Evolutionary conservation across 2,797 vertebrate genomes (phyloP).

Genomic region (Denticeps clupeoides): DNA sequence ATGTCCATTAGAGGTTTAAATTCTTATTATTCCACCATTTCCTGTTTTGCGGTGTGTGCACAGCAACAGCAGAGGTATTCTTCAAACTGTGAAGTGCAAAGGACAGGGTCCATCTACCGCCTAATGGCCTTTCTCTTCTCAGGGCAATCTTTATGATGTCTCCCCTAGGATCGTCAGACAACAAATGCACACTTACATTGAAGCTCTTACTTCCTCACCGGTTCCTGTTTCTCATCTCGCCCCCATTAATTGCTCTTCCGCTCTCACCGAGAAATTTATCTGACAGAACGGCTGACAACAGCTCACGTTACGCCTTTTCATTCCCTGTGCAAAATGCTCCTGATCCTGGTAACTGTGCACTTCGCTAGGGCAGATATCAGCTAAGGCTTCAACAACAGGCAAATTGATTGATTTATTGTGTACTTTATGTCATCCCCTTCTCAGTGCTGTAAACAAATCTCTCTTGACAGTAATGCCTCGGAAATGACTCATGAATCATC

Average conservation of each 20-base stretch:
- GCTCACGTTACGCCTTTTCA: not conserved
- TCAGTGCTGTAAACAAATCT: no score
- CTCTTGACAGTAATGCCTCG: no score
- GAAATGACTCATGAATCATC: no score
- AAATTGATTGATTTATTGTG: no score
- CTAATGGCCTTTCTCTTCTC: constrained; percentile 47
- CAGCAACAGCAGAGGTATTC: no score
- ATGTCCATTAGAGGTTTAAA: no score
- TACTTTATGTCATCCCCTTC: no score
- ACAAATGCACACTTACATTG: constrained; percentile 46
- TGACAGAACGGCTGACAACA: not conserved
- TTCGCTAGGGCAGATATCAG: not conserved
- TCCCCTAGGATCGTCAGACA: constrained; percentile 36
- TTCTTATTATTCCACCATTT: no score
- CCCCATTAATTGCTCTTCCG: constrained; percentile 11
- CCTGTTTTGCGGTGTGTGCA: no score
- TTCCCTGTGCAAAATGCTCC: not conserved
- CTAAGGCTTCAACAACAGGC: no score
- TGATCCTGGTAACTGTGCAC: not conserved
- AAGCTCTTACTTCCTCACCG: constrained; percentile 37
- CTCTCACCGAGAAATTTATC: not conserved
- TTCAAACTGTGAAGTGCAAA: not conserved
- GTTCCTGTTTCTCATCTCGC: constrained; percentile 15
- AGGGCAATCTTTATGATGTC: constrained; percentile 46
- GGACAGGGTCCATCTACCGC: constrained; percentile 36